Evolutionary conservation across 2,797 vertebrate species (phyloP).

Genomic region (Takifugu rubripes): DNA sequence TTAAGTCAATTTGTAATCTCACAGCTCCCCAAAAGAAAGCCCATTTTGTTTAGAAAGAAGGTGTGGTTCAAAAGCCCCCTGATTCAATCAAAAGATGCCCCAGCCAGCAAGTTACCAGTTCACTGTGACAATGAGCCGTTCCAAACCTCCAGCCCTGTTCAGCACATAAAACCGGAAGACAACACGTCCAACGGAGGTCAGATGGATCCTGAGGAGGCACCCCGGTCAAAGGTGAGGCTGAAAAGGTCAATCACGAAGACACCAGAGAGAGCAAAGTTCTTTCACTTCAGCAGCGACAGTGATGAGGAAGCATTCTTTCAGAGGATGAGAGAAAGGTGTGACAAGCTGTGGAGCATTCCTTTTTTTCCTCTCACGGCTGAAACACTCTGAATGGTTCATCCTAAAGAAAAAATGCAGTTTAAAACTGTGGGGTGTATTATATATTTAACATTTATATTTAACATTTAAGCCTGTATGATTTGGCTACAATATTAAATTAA

Average conservation of each 20-base stretch:
- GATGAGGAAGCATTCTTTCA: constrained; percentile 51
- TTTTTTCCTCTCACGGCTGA: constrained; percentile 52
- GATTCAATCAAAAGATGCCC: neutral
- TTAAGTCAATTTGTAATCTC: constrained; percentile 5
- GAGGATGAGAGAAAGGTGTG: constrained; percentile 33
- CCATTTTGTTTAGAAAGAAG: constrained; percentile 53
- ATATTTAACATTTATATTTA: too few species aligned
- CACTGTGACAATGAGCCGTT: neutral
- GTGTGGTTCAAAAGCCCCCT: constrained; percentile 62
- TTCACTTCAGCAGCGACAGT: constrained; percentile 51
- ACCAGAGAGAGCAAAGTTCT: constrained; percentile 45
- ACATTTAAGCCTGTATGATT: too few species aligned
- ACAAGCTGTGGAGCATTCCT: constrained; percentile 26
- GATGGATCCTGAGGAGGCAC: neutral
- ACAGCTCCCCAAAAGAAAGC: constrained; percentile 35
- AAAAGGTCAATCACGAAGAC: constrained; percentile 12
- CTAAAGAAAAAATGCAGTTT: neutral
- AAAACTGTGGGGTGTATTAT: neutral
- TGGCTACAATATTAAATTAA: too few species aligned
- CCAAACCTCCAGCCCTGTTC: neutral
- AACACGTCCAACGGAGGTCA: neutral
- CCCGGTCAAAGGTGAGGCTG: neutral
- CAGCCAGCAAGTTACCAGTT: neutral
- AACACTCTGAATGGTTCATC: neutral
- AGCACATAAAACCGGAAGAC: neutral